These are phyloP conservation scores for Pipistrellus nathusii DNA, from an alignment of 2,797 vertebrate species.

Conservation along the genomic window DNA sequence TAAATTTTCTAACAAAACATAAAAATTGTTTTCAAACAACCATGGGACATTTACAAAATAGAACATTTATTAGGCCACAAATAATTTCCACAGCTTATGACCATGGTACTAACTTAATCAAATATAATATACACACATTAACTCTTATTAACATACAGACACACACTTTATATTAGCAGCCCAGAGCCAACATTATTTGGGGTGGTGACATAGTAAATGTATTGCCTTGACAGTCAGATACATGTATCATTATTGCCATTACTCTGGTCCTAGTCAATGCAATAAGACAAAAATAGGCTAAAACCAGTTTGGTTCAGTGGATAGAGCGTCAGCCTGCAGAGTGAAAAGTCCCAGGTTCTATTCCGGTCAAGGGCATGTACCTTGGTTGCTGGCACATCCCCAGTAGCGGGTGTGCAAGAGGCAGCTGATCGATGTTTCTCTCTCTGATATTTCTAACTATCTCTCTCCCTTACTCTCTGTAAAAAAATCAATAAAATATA, in stretches of 20 bases:
- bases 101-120: background rate
- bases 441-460: too few species aligned
- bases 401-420: too few species aligned
- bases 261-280: background rate
- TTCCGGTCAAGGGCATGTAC: too few species aligned
- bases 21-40: background rate
- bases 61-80: too few species aligned
- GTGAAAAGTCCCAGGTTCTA: too few species aligned
- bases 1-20: background rate
- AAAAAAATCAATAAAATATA: too few species aligned
- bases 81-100: background rate
- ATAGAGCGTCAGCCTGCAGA: too few species aligned
- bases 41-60: background rate
- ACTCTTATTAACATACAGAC: background rate
- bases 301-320: too few species aligned
- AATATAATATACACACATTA: background rate
- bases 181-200: background rate
- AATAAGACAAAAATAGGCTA: background rate
- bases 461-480: too few species aligned
- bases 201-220: background rate
- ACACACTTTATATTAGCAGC: background rate
- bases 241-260: background rate
- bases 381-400: too few species aligned
- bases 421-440: too few species aligned
- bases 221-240: background rate